A percentile compares a stretch with the other conserved stretches of the same genome.
phyloP scores from a whole-genome alignment of 2,888 invertebrate genomes.

The Eremobia ochroleuca region DNA sequence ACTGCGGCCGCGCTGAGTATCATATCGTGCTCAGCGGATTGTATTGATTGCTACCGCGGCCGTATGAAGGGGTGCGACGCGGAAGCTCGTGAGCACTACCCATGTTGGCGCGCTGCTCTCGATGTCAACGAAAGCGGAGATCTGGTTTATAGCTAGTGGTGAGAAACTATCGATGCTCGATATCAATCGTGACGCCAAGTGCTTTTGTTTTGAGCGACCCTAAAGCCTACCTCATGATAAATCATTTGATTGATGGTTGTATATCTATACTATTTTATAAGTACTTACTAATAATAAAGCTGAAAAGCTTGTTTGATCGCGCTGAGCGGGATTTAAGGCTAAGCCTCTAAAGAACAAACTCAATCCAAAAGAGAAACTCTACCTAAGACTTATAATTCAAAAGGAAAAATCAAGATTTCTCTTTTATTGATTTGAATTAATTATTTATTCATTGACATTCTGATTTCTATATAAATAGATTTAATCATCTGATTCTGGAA shows the following conservation, averaged over 20 bases:
- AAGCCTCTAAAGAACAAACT: not conserved
- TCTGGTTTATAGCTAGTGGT: conserved; percentile 52
- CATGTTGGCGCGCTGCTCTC: conserved; percentile 29
- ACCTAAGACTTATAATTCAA: not conserved
- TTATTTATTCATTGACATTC: not conserved
- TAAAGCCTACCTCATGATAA: not conserved
- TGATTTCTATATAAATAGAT: not conserved
- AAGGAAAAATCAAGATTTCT: conserved; percentile 6
- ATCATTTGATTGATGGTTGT: not conserved
- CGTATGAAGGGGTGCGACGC: not conserved
- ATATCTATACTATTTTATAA: not conserved
- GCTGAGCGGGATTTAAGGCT: not conserved
- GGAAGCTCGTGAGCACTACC: conserved; percentile 10
- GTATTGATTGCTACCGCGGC: not conserved
- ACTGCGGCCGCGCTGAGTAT: no score
- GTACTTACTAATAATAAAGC: not conserved
- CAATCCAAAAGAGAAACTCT: conserved; percentile 9
- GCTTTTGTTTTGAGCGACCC: conserved; percentile 1
- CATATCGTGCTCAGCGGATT: not conserved
- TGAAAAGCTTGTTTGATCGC: not conserved
- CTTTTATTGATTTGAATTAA: conserved; percentile 15
- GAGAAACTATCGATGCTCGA: conserved; percentile 52
- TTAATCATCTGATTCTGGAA: not conserved
- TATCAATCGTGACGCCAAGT: not conserved
- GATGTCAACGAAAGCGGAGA: conserved; percentile 52